A percentile compares a stretch with the other conserved stretches of the same genome.
Evolutionary conservation across 2,888 invertebrate species (phyloP).

Genomic region (Zhuqinia jingwanae): DNA sequence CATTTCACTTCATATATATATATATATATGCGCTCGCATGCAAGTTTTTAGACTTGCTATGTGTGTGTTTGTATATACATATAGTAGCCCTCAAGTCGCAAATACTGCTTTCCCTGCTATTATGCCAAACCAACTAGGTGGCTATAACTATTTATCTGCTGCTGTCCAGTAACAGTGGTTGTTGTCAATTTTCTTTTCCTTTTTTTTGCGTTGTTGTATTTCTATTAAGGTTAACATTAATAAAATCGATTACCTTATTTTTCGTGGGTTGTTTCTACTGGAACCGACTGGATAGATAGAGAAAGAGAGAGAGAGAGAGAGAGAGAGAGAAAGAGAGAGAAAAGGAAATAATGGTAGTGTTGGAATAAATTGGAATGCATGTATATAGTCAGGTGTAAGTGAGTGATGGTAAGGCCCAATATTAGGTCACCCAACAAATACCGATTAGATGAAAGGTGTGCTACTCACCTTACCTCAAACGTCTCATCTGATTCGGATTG

Average conservation of each 20-base stretch:
- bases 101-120: too few species aligned
- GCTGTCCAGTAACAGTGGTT: not conserved
- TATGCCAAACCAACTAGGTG: too few species aligned
- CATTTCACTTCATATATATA: too few species aligned
- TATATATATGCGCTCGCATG: too few species aligned
- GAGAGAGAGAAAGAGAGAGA: too few species aligned
- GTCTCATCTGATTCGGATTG: not conserved
- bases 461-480: too few species aligned
- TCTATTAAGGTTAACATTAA: constrained; percentile 22
- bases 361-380: not conserved
- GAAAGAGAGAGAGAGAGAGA: not conserved
- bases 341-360: not conserved
- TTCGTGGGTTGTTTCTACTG: not conserved
- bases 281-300: not conserved
- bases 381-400: not conserved
- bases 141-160: not conserved
- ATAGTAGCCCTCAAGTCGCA: too few species aligned
- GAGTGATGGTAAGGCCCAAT: not conserved
- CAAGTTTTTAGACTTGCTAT: not conserved
- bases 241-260: constrained; percentile 33
- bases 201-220: not conserved
- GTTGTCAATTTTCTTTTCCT: constrained; percentile 17
- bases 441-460: not conserved
- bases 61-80: too few species aligned
- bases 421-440: constrained; percentile 26